Evolutionary conservation across 2,888 invertebrate species (phyloP), one percentile per base, ranked within the genome.

Genomic region (Oligia fasciuncula): DNA sequence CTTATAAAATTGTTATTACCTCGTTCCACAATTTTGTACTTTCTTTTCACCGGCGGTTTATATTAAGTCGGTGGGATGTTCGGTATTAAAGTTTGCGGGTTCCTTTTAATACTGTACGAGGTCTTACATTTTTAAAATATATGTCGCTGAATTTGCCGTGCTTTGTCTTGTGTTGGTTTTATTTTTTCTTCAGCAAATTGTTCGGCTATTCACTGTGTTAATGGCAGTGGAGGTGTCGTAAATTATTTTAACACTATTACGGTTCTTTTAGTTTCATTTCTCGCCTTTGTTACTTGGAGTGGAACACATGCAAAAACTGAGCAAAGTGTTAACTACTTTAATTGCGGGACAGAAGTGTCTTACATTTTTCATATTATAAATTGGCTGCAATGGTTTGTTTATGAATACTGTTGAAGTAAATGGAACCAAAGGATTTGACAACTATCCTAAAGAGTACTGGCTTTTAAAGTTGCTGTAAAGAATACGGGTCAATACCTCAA

Each of bases 1-100:
- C 92, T 93, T 93, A 91, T 93, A 91, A 95, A 94, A 95, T 94
- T 94, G 94, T 94, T 95, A 94, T 93, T 91, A 92, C 91, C 88
- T 89, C 91, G 90, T 92, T 91, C 80, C 90, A 87, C 91, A 92
- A 91, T 94, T 93, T 93, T 90, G 88, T 92, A 90, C 90, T 91
- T 91, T 88, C 90, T 89, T 90, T 89, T 89, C 85, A 85, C 85
- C 73, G 89, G 88, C 78, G 88, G 83, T 87, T 90, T 92, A 88
- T 91, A 91, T 90, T 90, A 91, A 91, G 90, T 89, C 88, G 77
- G 84, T 82, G 84, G 84, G 88, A 86, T 85, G 85, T 89, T 88
- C 79, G 76, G 83, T 85, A 90, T 91, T 90, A 91, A 91, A 91
- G 79, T 92, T 92, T 89, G 91, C 88, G 89, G 91, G 89, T 89